Base-by-base conservation (phyloP, 92 coral and sea anemone genomes). In the Scolanthus callimorphus region DNA sequence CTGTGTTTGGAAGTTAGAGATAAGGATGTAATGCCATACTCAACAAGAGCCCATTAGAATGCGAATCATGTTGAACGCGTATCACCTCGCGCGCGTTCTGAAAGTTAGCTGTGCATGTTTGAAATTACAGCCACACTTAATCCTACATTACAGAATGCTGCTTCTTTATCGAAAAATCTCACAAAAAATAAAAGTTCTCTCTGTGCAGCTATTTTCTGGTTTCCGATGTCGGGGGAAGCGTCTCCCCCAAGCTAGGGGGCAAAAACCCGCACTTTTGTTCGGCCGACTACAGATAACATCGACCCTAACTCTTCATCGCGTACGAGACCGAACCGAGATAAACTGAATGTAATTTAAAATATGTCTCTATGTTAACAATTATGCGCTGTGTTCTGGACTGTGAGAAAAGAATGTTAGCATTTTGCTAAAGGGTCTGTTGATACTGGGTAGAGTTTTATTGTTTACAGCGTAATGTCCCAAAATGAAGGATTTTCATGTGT, bases 11-110 rank as follows among this genome's bases (percentile, higher is more conserved):
- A 53, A 25, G 55, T 46, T 48, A 25, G 76, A 82, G 95, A 86
- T 86, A 86, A 86, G 83, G n/a, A 1, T 23, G 89, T 82, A 86
- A 86, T 72, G 79, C 55, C 63, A 86, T 57, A 77, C 81, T 65
- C n/a, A 1, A 15, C 25, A 41, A 8, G 53, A 25, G 23, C 23
- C 48, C 79, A 82, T 82, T 64, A 76, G 76, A 82, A 80, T 82
- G 76, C 69, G 51, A 65, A 46, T 39, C 79, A 55, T 53, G 74
- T 63, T 62, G 43, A 27, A 6, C 24, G 29, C 34, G 11, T 51
- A 31, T 20, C 25, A 6, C 12, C 1, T 24, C 38, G 12, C 20
- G 23, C 71, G 20, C 25, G 48, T 34, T 52, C 22, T 20, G 17
- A 20, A 46, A 4, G 4, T 10, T 21, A 10, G 6, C 22, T 34